Percentiles rank a stretch among this genome's conserved stretches.
phyloP scores from a whole-genome alignment of 2,888 invertebrate species.

The Agrilus mali region DNA sequence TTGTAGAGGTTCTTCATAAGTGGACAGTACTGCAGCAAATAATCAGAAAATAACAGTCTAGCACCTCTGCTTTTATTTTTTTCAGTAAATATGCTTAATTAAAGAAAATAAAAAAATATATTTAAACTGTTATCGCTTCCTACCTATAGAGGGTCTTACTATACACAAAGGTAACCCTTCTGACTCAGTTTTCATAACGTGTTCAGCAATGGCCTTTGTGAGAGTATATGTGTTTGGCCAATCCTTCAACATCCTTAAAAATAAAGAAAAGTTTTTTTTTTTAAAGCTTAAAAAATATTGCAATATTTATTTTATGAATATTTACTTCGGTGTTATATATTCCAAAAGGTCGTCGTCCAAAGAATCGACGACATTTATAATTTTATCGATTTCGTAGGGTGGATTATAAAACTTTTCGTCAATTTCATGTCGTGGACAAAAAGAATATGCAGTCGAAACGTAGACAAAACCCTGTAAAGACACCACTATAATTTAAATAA shows the following conservation, averaged over 20 bases:
- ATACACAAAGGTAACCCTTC: constrained; percentile 47
- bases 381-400: constrained; percentile 35
- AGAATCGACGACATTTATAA: constrained; percentile 20
- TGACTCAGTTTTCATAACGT: constrained; percentile 39
- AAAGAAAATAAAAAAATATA: too few species aligned
- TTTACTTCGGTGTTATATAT: constrained; percentile 22
- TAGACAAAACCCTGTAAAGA: constrained; percentile 29
- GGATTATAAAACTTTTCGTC: constrained; percentile 35
- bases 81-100: too few species aligned
- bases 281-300: too few species aligned
- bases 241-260: too few species aligned
- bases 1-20: too few species aligned
- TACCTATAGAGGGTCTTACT: constrained; percentile 52
- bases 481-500: constrained; percentile 23
- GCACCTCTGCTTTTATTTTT: too few species aligned
- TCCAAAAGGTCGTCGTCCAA: constrained; percentile 30
- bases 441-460: constrained; percentile 21
- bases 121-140: constrained; percentile 5
- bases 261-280: neutral
- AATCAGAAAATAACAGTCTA: too few species aligned
- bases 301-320: neutral
- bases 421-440: constrained; percentile 17
- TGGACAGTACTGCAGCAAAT: too few species aligned
- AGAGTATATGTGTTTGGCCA: constrained; percentile 64
- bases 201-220: constrained; percentile 60